Evolutionary conservation across 2,888 invertebrate genomes (phyloP), one percentile per base, ranked within the genome.

Genomic region (Parascotia fuliginaria): DNA sequence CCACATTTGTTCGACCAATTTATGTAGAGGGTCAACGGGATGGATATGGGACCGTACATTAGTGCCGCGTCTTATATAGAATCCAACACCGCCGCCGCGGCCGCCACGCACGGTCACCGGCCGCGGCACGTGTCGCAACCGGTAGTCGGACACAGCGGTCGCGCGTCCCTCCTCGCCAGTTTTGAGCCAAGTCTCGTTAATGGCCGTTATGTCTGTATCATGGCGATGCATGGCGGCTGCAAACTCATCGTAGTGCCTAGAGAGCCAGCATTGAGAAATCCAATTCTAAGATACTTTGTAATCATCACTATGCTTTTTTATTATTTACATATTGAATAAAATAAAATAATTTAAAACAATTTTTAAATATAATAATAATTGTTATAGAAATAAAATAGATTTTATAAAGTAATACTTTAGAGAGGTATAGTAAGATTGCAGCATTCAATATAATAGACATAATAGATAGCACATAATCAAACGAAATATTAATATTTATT

Each of bases 101-200:
- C 42, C 42, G 15, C 37, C 3, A 22, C 13, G 29, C 22, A 37
- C 36, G 31, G 31, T 15, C 33, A n/a, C 15, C 2, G n/a, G 12
- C 2, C 40, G 40, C 12, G 40, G 40, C 4, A 31, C 11, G 9
- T 40, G 40, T 0, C 16, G 14, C 14, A 40, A 15, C 0, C 19
- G 16, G 13, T 40, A 40, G 3, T 15, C 40, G 3, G 31, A 31
- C 1, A 40, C 19, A 0, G 9, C 9, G 0, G 40, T 31, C 5
- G 40, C 40, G 7, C 40, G 16, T 0, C 31, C 40, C 3, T 31
- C 40, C 15, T 40, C 31, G 2, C 31, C 40, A 1, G 11, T 3
- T 12, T 31, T n/a, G 1, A 40, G 31, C 40, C 40, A 40, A 2
- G 40, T 40, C 9, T 40, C 40, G n/a, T 40, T 40, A 1, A 40